Percentiles rank a stretch among this genome's conserved stretches.
These are phyloP conservation scores for Tupaia chinensis DNA, from an alignment of 2,113 vertebrate species.

Conservation along the genomic window DNA sequence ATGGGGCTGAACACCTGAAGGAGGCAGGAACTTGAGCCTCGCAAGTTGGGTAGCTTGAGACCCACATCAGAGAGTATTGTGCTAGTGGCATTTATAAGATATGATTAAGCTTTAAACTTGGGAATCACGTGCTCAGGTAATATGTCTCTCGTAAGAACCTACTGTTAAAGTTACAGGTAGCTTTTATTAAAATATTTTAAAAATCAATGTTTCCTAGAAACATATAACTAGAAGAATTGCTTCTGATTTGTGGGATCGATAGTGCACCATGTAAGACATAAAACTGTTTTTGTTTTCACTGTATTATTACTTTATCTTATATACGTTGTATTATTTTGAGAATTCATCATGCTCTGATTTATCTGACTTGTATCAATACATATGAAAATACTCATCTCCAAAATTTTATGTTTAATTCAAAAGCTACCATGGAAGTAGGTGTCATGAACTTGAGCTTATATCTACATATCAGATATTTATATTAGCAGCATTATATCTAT, in stretches of 20 bases:
- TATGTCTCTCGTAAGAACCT: background rate
- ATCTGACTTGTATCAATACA: background rate
- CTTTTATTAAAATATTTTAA: background rate
- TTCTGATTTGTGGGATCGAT: background rate
- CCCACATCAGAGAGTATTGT: background rate
- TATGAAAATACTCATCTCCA: background rate
- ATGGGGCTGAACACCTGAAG: background rate
- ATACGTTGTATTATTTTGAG: background rate
- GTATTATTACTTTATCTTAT: background rate
- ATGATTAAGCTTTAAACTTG: background rate
- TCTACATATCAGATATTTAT: background rate
- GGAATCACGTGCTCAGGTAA: background rate
- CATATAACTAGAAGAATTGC: background rate
- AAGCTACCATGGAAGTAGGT: background rate
- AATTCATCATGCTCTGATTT: background rate
- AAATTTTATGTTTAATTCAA: constrained; percentile 8
- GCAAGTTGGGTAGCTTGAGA: background rate
- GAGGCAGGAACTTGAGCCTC: background rate
- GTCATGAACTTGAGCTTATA: background rate
- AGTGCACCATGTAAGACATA: background rate
- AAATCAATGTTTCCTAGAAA: background rate
- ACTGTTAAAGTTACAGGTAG: background rate
- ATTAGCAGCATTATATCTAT: background rate
- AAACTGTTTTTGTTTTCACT: background rate
- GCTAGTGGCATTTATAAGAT: background rate